These are phyloP conservation scores for Dicyrtomina minuta DNA, from an alignment of 2,888 invertebrate species.

Conservation along the genomic window DNA sequence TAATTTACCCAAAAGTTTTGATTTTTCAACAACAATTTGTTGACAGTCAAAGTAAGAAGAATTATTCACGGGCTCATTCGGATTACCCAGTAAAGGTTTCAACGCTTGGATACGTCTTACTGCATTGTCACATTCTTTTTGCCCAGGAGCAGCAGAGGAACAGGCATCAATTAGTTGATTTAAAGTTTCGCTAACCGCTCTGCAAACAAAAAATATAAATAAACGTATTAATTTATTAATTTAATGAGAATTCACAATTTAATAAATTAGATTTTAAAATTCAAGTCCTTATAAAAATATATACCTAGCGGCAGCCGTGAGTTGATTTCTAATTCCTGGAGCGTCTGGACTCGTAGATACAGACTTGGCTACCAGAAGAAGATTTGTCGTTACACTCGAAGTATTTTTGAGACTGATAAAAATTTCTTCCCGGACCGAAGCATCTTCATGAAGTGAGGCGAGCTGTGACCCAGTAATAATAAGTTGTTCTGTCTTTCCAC, in stretches of 20 bases:
- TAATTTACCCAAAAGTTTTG: constrained; percentile 74
- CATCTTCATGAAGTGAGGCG: constrained; percentile 61
- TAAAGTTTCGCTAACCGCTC: constrained; percentile 88
- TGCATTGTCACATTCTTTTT: constrained; percentile 95
- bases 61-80: constrained; percentile 83
- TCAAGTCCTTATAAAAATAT: neutral
- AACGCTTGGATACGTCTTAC: constrained; percentile 86
- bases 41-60: constrained; percentile 91
- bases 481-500: constrained; percentile 57
- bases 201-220: constrained; percentile 51
- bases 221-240: neutral
- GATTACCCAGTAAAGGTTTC: constrained; percentile 77
- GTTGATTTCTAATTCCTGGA: constrained; percentile 85
- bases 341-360: constrained; percentile 85
- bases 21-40: constrained; percentile 84
- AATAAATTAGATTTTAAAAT: neutral
- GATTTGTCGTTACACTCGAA: constrained; percentile 80
- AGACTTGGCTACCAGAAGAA: constrained; percentile 83
- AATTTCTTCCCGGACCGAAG: constrained; percentile 75
- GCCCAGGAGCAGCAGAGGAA: constrained; percentile 88
- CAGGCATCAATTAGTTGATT: constrained; percentile 85
- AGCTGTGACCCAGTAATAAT: constrained; percentile 49
- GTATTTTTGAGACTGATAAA: constrained; percentile 83
- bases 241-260: no score
- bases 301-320: constrained; percentile 76